Evolutionary conservation across 1,140 invertebrate species (phyloP), one percentile per base, ranked within the genome.

Genomic region (Euborellia annulipes): DNA sequence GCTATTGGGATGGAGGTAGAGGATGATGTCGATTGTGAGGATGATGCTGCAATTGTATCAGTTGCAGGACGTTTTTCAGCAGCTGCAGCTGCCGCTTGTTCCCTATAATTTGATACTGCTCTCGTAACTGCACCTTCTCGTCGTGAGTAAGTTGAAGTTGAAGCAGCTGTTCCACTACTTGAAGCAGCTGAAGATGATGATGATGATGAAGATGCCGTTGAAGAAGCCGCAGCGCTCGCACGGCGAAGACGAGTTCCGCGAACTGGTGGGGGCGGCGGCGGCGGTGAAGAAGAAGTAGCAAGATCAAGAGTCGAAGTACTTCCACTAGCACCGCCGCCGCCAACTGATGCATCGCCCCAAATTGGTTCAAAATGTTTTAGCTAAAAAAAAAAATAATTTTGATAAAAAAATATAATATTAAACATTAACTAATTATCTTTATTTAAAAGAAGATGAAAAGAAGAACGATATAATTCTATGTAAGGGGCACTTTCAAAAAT

Each of bases 351-450:
- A 27, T 90, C 80, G 46, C 91, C 90, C 90, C 90, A 95, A 52
- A 91, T 83, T 20, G 89, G 87, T 64, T 95, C 91, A 67, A 94
- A 94, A 66, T 95, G 86, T 64, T 93, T 92, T 47, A 90, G 66
- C 72, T 75, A 53, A 27, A 11, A 27, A 27, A 27, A 4, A 27
- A 27, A 4, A 27, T 6, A n/a, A n/a, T n/a, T n/a, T n/a, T n/a
- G n/a, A n/a, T n/a, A n/a, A n/a, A n/a, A n/a, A n/a, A n/a, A n/a
- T n/a, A n/a, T n/a, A n/a, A n/a, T n/a, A n/a, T n/a, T n/a, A n/a
- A n/a, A n/a, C n/a, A n/a, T n/a, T n/a, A n/a, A n/a, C n/a, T n/a
- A n/a, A n/a, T n/a, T n/a, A n/a, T n/a, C n/a, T n/a, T n/a, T n/a
- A n/a, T n/a, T n/a, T n/a, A n/a, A n/a, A n/a, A n/a, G n/a, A n/a